phyloP scores from a whole-genome alignment of 2,888 invertebrate genomes.

The Harmothoe impar region DNA sequence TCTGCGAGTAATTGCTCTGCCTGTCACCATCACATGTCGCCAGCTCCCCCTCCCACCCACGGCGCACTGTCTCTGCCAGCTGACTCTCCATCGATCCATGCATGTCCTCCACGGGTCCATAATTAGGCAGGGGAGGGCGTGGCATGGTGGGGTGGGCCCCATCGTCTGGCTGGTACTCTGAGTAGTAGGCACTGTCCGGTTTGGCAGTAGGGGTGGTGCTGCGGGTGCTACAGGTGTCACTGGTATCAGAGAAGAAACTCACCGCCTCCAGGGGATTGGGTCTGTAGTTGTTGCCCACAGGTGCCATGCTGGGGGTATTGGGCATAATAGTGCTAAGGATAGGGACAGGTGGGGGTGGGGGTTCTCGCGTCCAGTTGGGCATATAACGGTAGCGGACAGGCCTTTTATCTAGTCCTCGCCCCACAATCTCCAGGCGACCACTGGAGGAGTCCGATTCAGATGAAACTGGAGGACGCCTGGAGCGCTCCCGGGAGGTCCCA shows the following conservation, averaged over 20 bases:
- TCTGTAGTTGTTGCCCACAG: background rate
- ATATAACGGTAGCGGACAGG: constrained; percentile 6
- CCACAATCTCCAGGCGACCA: background rate
- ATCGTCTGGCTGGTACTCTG: background rate
- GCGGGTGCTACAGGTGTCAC: background rate
- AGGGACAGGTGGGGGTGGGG: background rate
- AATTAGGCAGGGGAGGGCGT: background rate
- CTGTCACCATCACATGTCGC: too few species aligned
- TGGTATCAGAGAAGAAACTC: constrained; percentile 15
- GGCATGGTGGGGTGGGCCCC: background rate
- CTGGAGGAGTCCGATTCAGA: too few species aligned
- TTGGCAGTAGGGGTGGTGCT: background rate
- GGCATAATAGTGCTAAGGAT: too few species aligned
- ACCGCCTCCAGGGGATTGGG: background rate
- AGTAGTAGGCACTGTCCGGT: constrained; percentile 11
- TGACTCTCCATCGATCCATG: background rate
- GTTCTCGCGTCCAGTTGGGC: background rate
- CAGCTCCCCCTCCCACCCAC: background rate
- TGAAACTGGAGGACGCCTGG: too few species aligned
- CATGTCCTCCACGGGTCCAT: background rate
- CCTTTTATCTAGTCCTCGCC: background rate
- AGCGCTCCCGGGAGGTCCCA: too few species aligned
- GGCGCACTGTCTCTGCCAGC: background rate
- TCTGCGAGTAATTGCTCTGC: background rate
- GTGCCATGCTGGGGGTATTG: background rate